Evolutionary conservation across 2,113 vertebrate species (phyloP), one percentile per base, ranked within the genome.

Genomic region (Aldabrachelys gigantea): DNA sequence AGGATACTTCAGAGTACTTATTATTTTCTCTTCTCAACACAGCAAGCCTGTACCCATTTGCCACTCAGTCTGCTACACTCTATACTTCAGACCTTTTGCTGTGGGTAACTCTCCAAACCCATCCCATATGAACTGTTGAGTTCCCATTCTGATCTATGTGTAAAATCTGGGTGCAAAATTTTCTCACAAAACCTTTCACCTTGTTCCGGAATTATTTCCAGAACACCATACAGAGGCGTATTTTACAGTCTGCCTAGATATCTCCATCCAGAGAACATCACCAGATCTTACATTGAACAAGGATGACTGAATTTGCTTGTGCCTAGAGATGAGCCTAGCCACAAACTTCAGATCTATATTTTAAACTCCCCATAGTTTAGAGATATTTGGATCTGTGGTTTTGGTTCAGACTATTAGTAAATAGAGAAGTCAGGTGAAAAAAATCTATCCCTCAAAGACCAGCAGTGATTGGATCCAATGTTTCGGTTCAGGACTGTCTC

Each of bases 1-100:
- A 65, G 41, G 3, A 1, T 65, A 59, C 79, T 0, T 0, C 81
- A 25, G 4, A 65, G 79, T 44, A 54, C 3, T 4, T 35, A 62
- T 3, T 38, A 62, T 11, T 94, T 56, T 78, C 81, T 88, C 84
- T 9, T 83, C 41, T 80, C 3, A 54, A 5, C 2, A 75, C 27
- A 16, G 72, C 19, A 35, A 2, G 87, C 35, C 35, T 69, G n/a
- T 69, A 69, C 29, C 65, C 4, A 69, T n/a, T n/a, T n/a, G 35
- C 65, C 65, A n/a, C 65, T 69, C 65, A 17, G 65, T 69, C 35
- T 69, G 57, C 24, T 59, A 59, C 10, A 59, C 25, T n/a, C 65
- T n/a, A 69, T 35, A n/a, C n/a, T 38, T 72, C 65, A 38, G n/a
- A 41, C n/a, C 9, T 75, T 75, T 75, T 24, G 19, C 69, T 38